Evolutionary conservation across 2,113 vertebrate genomes (phyloP).

Genomic region (Actinemys pallida): DNA sequence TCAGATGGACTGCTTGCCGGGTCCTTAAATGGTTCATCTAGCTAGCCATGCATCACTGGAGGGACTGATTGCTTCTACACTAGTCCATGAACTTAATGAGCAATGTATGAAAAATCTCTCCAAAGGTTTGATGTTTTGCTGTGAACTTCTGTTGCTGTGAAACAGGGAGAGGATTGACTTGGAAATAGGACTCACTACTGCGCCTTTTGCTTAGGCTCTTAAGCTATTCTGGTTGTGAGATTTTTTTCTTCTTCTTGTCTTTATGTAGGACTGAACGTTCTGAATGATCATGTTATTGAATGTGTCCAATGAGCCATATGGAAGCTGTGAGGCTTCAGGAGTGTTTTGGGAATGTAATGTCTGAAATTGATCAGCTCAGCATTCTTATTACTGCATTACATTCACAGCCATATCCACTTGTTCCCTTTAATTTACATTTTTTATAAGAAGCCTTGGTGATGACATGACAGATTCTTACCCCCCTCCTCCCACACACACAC

Average conservation of each 20-base stretch:
- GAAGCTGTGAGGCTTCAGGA: conserved; percentile 67
- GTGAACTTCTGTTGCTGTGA: not conserved
- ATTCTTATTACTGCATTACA: conserved; percentile 34
- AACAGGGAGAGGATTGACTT: not conserved
- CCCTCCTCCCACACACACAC: not conserved
- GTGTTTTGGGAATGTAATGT: conserved; percentile 70
- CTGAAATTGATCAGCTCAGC: conserved; percentile 68
- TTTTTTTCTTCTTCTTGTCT: conserved; percentile 35
- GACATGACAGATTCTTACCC: conserved; percentile 19
- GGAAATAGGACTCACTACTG: not conserved
- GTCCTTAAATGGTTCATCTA: not conserved
- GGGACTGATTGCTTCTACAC: not conserved
- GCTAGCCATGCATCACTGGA: rapidly evolving
- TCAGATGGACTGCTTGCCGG: not conserved
- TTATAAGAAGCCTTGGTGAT: not conserved
- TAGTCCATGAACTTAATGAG: rapidly evolving
- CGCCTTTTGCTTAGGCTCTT: not conserved
- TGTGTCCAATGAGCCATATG: conserved; percentile 75
- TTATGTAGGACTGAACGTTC: conserved; percentile 68
- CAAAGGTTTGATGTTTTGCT: not conserved
- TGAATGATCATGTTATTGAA: conserved; percentile 51
- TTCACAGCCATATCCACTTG: conserved; percentile 49
- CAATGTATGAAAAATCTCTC: rapidly evolving
- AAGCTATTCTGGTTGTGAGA: rapidly evolving
- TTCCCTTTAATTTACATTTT: conserved; percentile 25